phyloP scores from a whole-genome alignment of 2,888 invertebrate species.

The Podabrus alpinus region DNA sequence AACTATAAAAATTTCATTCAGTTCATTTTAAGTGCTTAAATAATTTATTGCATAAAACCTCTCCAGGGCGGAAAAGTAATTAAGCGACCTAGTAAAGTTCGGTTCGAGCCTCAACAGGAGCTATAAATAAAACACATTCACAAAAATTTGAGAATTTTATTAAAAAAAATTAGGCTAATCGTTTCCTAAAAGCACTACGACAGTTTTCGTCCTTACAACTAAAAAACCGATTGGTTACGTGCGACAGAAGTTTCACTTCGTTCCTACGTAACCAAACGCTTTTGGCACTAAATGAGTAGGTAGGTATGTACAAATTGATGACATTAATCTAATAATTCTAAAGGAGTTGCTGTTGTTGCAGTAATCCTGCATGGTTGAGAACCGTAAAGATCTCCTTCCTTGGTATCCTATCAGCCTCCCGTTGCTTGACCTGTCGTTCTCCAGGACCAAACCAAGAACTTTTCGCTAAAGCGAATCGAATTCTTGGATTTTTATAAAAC shows the following conservation, averaged over 20 bases:
- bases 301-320: not conserved
- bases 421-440: slow-evolving; percentile 62
- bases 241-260: not conserved
- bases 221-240: not conserved
- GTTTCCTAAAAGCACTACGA: too few species aligned
- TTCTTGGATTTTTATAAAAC: slow-evolving; percentile 63
- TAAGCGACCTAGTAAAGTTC: too few species aligned
- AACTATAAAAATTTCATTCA: too few species aligned
- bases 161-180: not conserved
- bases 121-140: too few species aligned
- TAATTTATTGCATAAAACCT: too few species aligned
- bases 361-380: slow-evolving; percentile 67
- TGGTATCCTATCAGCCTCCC: slow-evolving; percentile 65
- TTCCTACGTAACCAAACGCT: not conserved
- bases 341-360: slow-evolving; percentile 42
- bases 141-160: not conserved
- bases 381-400: slow-evolving; percentile 67
- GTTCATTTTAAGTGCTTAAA: too few species aligned
- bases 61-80: too few species aligned
- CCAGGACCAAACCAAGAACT: slow-evolving; percentile 66
- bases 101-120: too few species aligned
- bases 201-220: not conserved
- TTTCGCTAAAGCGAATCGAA: slow-evolving; percentile 60
- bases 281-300: not conserved
- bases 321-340: not conserved